Base-by-base conservation (phyloP, 2,113 vertebrate species). In the Platichthys stellatus region DNA sequence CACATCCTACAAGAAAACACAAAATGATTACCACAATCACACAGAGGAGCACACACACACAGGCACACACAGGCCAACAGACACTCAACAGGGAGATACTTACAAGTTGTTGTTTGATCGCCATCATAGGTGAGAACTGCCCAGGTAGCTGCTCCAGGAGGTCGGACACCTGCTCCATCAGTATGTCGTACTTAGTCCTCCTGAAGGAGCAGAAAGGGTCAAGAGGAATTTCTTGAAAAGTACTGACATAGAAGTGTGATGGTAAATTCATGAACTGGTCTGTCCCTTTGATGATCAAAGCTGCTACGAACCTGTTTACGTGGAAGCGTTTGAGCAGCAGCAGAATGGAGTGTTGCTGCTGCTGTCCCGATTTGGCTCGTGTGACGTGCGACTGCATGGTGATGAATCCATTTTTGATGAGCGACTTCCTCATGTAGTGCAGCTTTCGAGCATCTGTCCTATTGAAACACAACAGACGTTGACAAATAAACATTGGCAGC, bases 401-500 rank as follows among this genome's bases (percentile, higher is more conserved):
- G 75, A 99, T 93, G 65, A 99, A 95, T 1, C 94, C 93, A 0
- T 97, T 95, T 66, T 81, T 95, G 89, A 97, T 95, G 68, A 99
- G 35, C 1, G 95, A 93, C 74, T 95, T 95, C 72, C 98, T 94
- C 76, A 99, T 91, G 86, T 99, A 99, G 89, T 99, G 97, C 59
- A 98, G 87, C 90, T 98, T 99, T 7, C 98, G 95, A 20, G 98
- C 95, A 49, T 99, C 98, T 2, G 96, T 94, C 85, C 98, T 99
- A 84, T 54, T 49, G 9, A 68, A 64, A 72, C 13, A 69, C 13
- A 74, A 65, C 14, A 51, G 18, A 73, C 10, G 0, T n/a, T 1
- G n/a, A n/a, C n/a, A n/a, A n/a, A n/a, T n/a, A n/a, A 72, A 31
- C 17, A 12, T 1, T 1, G 28, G 23, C 45, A 59, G 28, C 28